A percentile compares a stretch with the other conserved stretches of the same genome.
Evolutionary conservation across 2,888 invertebrate species (phyloP).

Genomic region (Apamea monoglypha): DNA sequence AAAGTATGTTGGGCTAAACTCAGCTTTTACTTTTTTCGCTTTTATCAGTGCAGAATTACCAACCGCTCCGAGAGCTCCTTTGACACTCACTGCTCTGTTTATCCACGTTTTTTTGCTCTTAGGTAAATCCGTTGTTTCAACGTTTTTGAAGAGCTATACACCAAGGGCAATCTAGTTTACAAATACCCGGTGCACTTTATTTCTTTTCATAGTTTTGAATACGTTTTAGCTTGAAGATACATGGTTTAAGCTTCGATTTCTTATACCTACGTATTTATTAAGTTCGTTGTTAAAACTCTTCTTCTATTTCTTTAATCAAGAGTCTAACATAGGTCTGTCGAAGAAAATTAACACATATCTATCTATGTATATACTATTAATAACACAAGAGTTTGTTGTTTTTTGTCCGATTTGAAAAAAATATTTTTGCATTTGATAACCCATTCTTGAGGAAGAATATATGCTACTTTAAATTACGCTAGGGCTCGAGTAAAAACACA

Average conservation of each 20-base stretch:
- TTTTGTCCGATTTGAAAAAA: too few species aligned
- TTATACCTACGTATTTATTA: background rate
- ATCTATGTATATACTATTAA: too few species aligned
- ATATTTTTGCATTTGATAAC: too few species aligned
- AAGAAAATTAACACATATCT: background rate
- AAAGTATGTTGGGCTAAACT: constrained; percentile 20
- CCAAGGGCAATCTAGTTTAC: background rate
- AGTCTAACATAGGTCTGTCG: background rate
- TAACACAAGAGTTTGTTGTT: too few species aligned
- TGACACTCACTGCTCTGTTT: constrained; percentile 6
- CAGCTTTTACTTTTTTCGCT: constrained; percentile 10
- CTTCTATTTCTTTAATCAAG: background rate
- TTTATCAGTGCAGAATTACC: constrained; percentile 16
- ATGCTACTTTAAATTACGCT: background rate
- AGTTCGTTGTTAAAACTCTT: background rate
- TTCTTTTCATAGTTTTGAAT: background rate
- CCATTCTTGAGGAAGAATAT: background rate
- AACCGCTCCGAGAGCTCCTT: background rate
- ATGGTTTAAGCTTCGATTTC: background rate
- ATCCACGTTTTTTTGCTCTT: background rate
- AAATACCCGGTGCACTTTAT: background rate
- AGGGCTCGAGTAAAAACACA: background rate
- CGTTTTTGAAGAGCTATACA: background rate
- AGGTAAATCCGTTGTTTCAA: constrained; percentile 11
- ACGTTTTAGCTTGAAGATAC: background rate